Conservation (phyloP, 2,797 vertebrate species). For the Emys orbicularis region DNA sequence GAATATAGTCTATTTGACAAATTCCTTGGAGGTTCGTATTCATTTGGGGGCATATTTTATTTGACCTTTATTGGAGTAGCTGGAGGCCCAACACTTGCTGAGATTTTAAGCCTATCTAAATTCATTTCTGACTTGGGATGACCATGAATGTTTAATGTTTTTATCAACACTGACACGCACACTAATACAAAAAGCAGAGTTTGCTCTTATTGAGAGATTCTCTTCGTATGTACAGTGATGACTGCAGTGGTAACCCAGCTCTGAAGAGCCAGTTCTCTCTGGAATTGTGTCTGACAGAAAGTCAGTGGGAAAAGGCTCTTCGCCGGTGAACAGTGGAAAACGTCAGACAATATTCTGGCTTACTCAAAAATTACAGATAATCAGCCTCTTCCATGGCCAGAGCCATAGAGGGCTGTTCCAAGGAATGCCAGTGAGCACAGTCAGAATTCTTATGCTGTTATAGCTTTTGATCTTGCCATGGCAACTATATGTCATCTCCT, state of each 20-base stretch:
- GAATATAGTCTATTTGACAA: conserved; percentile 96
- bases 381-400: neutral
- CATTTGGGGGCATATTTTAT: neutral
- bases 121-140: neutral
- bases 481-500: fast-evolving
- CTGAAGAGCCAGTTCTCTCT: neutral
- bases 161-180: neutral
- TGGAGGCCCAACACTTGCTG: neutral
- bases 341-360: neutral
- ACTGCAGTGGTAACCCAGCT: neutral
- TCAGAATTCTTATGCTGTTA: neutral
- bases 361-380: neutral
- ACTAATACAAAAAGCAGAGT: neutral
- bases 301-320: neutral
- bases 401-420: neutral
- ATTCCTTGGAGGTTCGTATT: conserved; percentile 91
- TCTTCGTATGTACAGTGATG: neutral
- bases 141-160: neutral
- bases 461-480: neutral
- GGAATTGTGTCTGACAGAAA: neutral
- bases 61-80: neutral
- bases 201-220: neutral
- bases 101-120: neutral
- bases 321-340: neutral
- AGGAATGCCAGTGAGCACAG: neutral